phyloP scores from a whole-genome alignment of 2,797 vertebrate species.

The Anabas testudineus region DNA sequence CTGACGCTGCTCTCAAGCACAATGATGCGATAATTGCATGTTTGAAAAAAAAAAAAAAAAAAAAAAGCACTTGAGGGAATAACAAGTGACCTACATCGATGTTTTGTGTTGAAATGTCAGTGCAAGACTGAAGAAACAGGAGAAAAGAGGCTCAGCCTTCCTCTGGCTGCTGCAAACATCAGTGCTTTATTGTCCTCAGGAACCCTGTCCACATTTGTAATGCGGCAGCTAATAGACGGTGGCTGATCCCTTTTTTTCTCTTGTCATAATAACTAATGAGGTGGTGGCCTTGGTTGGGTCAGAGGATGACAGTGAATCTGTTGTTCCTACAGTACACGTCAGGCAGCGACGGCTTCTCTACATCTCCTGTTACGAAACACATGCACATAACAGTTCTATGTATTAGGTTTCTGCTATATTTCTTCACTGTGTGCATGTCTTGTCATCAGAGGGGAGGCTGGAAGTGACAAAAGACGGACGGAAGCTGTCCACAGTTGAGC shows the following conservation, averaged over 20 bases:
- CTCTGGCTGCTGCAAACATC: conserved; percentile 21
- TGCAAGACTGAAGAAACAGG: conserved; percentile 3
- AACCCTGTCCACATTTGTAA: conserved; percentile 39
- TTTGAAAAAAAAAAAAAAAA: conserved; percentile 15
- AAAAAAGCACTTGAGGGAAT: conserved; percentile 17
- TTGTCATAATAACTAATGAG: conserved; percentile 5
- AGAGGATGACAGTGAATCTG: conserved; percentile 33
- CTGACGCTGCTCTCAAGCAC: conserved; percentile 14
- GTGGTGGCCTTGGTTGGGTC: conserved; percentile 15
- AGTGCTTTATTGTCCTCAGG: conserved; percentile 28
- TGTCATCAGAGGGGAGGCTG: conserved; percentile 77
- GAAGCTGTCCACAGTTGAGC: conserved; percentile 72
- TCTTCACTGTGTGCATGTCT: conserved; percentile 36
- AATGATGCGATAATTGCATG: conserved; percentile 25
- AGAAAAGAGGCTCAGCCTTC: conserved; percentile 7
- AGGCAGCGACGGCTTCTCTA: conserved; percentile 10
- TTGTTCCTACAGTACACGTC: conserved; percentile 30
- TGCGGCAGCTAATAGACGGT: conserved; percentile 35
- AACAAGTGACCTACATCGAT: conserved; percentile 27
- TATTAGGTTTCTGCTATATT: not conserved
- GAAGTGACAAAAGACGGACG: conserved; percentile 76
- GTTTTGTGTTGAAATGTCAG: conserved; percentile 48
- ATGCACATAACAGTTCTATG: not conserved
- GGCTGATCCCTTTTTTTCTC: conserved; percentile 20
- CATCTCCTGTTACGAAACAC: conserved; percentile 13